Evolutionary conservation across 2,797 vertebrate species (phyloP), one percentile per base, ranked within the genome.

Genomic region (Eurystomus glaucurus): DNA sequence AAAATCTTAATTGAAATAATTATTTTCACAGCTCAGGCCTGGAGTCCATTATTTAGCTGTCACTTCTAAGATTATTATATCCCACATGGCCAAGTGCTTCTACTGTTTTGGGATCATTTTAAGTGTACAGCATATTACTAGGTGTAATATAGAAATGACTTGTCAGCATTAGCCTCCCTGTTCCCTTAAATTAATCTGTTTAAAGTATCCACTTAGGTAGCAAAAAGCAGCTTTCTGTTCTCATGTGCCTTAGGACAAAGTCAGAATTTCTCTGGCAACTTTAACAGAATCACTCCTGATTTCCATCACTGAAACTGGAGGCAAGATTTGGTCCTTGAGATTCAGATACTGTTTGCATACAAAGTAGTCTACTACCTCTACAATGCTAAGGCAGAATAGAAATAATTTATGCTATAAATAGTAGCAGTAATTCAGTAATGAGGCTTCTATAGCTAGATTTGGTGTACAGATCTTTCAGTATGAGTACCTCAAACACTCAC

Each of bases 101-200:
- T 18, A 83, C 54, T 86, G 22, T 78, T 97, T 66, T 46, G 55
- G 51, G 50, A 72, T 75, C 52, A 93, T 91, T 94, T 85, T 85
- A 88, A 75, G 54, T 60, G 41, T 75, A 85, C 96, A 91, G 28
- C 45, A 16, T 78, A 82, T 85, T 86, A 69, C 22, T 60, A 85
- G 28, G 16, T 83, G 33, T 70, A 91, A 90, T 71, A 85, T 28
- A 90, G 83, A 95, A 94, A 93, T 75, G 28, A 92, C 55, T 84
- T 94, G 45, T 86, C 90, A 79, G 39, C 3, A 3, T 86, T 89
- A 95, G 35, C 10, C 29, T 92, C 25, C 21, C 39, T 68, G 28
- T 85, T 85, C 23, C 37, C 31, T 80, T 75, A 90, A 85, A 90
- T 50, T 91, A 58, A 6, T 12, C 28, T n/a, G 12, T 54, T 91